These are phyloP conservation scores for Melipona quadrifasciata DNA, from an alignment of 1,140 invertebrate species.

Conservation along the genomic window DNA sequence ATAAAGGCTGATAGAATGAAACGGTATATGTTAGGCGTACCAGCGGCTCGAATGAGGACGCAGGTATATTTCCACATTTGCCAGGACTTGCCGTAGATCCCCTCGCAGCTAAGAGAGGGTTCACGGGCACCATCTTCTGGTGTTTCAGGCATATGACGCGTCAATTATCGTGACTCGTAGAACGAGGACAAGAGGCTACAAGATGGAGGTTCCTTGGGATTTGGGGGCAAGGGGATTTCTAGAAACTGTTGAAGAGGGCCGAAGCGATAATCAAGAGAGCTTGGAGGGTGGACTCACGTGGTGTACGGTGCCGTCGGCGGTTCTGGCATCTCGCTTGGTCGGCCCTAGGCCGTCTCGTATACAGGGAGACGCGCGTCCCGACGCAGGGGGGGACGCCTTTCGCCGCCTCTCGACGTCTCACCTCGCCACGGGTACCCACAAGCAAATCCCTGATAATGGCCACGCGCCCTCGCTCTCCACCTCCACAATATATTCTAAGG, in stretches of 20 bases:
- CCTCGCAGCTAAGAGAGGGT: conserved; percentile 26
- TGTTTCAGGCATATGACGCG: conserved; percentile 69
- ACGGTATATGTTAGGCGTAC: conserved; percentile 31
- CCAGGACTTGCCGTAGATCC: conserved; percentile 27
- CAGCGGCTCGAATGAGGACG: conserved; percentile 16
- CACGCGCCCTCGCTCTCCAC: conserved; percentile 59
- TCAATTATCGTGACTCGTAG: conserved; percentile 65
- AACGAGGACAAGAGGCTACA: conserved; percentile 78
- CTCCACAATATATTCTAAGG: conserved; percentile 45
- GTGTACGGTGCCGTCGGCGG: conserved; percentile 73
- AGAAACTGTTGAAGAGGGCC: conserved; percentile 31
- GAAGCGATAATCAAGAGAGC: conserved; percentile 31
- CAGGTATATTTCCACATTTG: conserved; percentile 22
- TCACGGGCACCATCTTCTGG: conserved; percentile 57
- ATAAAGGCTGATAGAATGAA: conserved; percentile 30
- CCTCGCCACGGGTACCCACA: conserved; percentile 71
- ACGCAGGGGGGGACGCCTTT: conserved; percentile 75
- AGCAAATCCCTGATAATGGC: conserved; percentile 73
- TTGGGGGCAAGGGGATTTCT: conserved; percentile 50
- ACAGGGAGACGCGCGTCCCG: conserved; percentile 69
- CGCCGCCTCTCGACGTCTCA: conserved; percentile 72
- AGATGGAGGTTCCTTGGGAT: conserved; percentile 74
- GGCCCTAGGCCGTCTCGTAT: conserved; percentile 63
- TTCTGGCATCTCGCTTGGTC: conserved; percentile 70
- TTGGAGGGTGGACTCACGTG: conserved; percentile 74